phyloP scores from a whole-genome alignment of 2,113 vertebrate species.

The Nanger granti region DNA sequence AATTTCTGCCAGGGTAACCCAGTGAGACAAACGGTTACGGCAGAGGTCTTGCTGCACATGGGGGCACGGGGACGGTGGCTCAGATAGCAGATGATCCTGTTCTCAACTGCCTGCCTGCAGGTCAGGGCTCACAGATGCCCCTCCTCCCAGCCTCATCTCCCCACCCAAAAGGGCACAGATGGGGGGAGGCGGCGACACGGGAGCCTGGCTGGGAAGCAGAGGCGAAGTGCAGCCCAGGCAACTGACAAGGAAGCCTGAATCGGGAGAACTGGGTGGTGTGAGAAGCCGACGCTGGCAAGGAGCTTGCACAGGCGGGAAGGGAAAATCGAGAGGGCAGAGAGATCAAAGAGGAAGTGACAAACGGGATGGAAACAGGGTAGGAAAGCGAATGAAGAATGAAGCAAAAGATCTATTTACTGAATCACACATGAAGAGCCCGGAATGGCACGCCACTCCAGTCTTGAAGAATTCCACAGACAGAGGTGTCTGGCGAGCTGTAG shows the following conservation, averaged over 20 bases:
- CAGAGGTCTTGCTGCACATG: accelerated
- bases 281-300: not conserved
- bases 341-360: not conserved
- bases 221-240: not conserved
- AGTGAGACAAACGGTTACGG: not conserved
- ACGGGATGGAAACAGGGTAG: accelerated
- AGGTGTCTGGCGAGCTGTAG: not conserved
- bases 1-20: not conserved
- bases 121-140: not conserved
- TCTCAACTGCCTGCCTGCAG: not conserved
- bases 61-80: accelerated
- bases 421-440: accelerated
- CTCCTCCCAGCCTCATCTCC: not conserved
- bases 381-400: not conserved
- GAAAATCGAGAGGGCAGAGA: not conserved
- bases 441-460: not conserved
- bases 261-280: not conserved
- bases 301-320: not conserved
- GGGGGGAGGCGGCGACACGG: accelerated
- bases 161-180: not conserved
- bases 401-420: not conserved
- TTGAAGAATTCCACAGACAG: not conserved
- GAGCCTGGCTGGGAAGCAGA: not conserved
- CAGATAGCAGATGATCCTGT: not conserved
- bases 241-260: not conserved